A percentile compares a stretch with the other conserved stretches of the same genome.
phyloP scores from a whole-genome alignment of 35 echinoderm and acorn worm species.

The Nesometra sesokonis region DNA sequence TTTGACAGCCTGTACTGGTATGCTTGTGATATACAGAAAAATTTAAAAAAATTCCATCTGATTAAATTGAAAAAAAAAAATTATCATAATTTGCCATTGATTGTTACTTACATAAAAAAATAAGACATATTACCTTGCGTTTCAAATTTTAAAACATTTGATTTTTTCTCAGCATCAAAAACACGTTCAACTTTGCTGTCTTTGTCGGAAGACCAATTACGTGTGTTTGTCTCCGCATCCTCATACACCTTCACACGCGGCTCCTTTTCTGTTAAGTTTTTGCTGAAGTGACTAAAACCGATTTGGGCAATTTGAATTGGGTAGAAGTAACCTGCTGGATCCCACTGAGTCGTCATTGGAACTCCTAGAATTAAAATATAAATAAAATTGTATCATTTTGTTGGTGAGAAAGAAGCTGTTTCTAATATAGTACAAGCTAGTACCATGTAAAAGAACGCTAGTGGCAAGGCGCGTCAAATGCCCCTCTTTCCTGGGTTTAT shows the following conservation, averaged over 20 bases:
- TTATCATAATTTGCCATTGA: too few relatives aligned
- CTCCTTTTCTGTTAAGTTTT: slow-evolving; percentile 67
- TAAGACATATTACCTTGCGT: slow-evolving; percentile 2
- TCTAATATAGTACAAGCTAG: too few relatives aligned
- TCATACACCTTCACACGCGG: slow-evolving; percentile 55
- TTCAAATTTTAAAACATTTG: slow-evolving; percentile 7
- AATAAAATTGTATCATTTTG: too few relatives aligned
- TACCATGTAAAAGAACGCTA: too few relatives aligned
- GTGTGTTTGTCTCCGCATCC: slow-evolving; percentile 34
- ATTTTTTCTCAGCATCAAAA: neutral
- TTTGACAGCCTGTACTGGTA: too few relatives aligned
- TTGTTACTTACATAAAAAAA: too few relatives aligned
- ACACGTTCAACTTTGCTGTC: neutral
- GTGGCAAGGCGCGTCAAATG: too few relatives aligned
- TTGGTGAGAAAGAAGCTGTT: too few relatives aligned
- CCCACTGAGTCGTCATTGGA: slow-evolving; percentile 93
- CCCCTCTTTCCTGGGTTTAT: too few relatives aligned
- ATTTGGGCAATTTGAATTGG: slow-evolving; percentile 94
- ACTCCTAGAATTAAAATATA: slow-evolving; percentile 56
- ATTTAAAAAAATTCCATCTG: too few relatives aligned
- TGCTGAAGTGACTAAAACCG: slow-evolving; percentile 97
- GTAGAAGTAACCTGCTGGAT: slow-evolving; percentile 85
- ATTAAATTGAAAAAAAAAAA: too few relatives aligned
- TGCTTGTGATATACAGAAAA: too few relatives aligned
- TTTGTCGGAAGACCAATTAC: neutral